Conservation (phyloP, 2,888 invertebrate species). For the Yponomeuta evonymella region DNA sequence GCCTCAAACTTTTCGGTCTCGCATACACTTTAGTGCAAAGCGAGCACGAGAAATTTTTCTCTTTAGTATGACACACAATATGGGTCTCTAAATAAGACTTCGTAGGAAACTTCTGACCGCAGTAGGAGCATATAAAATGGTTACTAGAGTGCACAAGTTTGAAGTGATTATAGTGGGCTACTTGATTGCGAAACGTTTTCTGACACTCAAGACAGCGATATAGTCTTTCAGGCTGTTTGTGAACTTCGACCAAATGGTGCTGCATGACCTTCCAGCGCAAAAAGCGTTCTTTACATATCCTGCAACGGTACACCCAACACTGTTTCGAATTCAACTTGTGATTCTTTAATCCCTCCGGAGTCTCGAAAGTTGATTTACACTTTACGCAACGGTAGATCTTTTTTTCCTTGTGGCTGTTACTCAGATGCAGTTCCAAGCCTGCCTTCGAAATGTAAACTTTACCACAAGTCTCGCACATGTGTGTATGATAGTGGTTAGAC, state of each 20-base stretch:
- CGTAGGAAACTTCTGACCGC: constrained; percentile 54
- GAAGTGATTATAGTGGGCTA: constrained; percentile 28
- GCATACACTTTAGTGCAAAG: constrained; percentile 65
- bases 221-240: constrained; percentile 25
- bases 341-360: constrained; percentile 26
- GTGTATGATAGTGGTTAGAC: constrained; percentile 5
- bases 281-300: constrained; percentile 32
- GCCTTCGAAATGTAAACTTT: constrained; percentile 1
- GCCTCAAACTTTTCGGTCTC: constrained; percentile 54
- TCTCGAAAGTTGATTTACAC: constrained; percentile 31
- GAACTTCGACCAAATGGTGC: constrained; percentile 29
- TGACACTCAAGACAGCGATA: constrained; percentile 34
- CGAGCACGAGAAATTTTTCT: constrained; percentile 65
- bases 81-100: constrained; percentile 58
- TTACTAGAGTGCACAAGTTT: constrained; percentile 27
- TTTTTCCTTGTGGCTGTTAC: constrained; percentile 23
- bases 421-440: constrained; percentile 9
- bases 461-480: constrained; percentile 14
- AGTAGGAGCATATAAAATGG: constrained; percentile 42
- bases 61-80: constrained; percentile 70
- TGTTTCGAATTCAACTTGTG: constrained; percentile 28
- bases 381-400: constrained; percentile 28
- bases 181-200: constrained; percentile 28
- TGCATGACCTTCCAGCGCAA: constrained; percentile 27
- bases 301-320: constrained; percentile 34